Conservation (phyloP, 2,113 vertebrate genomes). For the Myodes glareolus region DNA sequence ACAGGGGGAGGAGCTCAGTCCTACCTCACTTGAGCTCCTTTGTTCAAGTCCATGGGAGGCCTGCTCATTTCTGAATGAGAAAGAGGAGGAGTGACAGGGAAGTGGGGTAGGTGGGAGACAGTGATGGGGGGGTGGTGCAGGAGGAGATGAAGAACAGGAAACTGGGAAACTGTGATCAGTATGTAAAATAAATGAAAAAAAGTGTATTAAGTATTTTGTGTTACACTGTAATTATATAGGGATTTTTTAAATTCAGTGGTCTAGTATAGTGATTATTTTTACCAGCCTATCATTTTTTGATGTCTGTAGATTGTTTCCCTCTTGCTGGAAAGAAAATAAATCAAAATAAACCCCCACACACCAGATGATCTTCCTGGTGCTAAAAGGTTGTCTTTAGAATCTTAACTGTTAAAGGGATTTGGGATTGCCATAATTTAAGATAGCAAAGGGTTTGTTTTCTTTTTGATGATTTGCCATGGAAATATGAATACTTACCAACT, state of each 20-base stretch:
- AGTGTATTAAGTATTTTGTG: not conserved
- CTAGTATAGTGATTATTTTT: not conserved
- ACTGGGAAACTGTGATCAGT: not conserved
- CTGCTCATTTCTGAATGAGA: not conserved
- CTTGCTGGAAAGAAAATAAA: not conserved
- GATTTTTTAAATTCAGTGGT: not conserved
- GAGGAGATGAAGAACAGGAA: not conserved
- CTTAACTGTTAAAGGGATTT: not conserved
- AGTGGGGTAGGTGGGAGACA: not conserved
- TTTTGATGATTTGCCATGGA: not conserved
- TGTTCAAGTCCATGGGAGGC: not conserved
- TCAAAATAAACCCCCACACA: not conserved
- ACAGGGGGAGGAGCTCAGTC: not conserved
- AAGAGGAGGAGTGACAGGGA: not conserved
- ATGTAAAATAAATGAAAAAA: not conserved
- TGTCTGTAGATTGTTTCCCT: not conserved
- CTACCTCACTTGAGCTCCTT: not conserved
- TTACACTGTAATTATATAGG: not conserved
- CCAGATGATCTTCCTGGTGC: not conserved
- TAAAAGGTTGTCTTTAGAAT: not conserved
- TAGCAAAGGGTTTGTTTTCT: not conserved
- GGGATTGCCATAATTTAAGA: not conserved
- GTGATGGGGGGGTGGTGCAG: rapidly evolving
- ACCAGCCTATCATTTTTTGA: not conserved
- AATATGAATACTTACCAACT: not conserved